Evolutionary conservation across 2,888 invertebrate species (phyloP), one percentile per base, ranked within the genome.

Genomic region (Rhabditoides inermis): DNA sequence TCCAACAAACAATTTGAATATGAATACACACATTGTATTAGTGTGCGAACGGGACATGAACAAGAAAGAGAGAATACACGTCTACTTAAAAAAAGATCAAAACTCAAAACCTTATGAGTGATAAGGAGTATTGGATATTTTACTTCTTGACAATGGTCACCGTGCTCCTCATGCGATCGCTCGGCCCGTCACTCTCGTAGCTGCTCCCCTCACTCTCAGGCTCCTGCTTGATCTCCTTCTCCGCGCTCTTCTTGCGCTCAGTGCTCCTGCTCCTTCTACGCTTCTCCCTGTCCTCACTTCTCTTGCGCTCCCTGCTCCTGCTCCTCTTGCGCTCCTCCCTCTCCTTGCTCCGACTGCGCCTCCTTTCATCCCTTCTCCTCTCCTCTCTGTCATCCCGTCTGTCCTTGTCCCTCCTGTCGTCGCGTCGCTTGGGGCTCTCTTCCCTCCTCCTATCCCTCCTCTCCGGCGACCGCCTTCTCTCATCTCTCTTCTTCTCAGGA

Each of bases 241-340:
- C n/a, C 15, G 20, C 45, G 30, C 48, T 53, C 44, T 53, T 49
- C 44, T 50, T 56, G 12, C 53, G 35, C 22, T 55, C 55, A 57
- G 27, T n/a, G 39, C 26, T 36, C 32, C 50, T 35, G 26, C 51
- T 53, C 42, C 53, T 48, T 36, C 44, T 46, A 42, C 46, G 48
- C 23, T 51, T 47, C 22, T 58, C 55, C 45, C 41, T 48, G 35
- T 44, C 52, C 22, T 58, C 56, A 32, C 35, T 49, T 22, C n/a
- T n/a, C 32, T 54, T 49, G 40, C 32, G 20, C 41, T 56, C 52
- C 46, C 42, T 56, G 23, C 25, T 45, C 15, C 28, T 18, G n/a
- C 18, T 50, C 15, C 28, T 41, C 27, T 41, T 22, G 18, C 15
- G 46, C 25, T 39, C 40, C 30, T 42, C 12, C 39, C 41, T 37